phyloP scores from a whole-genome alignment of 2,113 vertebrate species.

The Colius striatus region DNA sequence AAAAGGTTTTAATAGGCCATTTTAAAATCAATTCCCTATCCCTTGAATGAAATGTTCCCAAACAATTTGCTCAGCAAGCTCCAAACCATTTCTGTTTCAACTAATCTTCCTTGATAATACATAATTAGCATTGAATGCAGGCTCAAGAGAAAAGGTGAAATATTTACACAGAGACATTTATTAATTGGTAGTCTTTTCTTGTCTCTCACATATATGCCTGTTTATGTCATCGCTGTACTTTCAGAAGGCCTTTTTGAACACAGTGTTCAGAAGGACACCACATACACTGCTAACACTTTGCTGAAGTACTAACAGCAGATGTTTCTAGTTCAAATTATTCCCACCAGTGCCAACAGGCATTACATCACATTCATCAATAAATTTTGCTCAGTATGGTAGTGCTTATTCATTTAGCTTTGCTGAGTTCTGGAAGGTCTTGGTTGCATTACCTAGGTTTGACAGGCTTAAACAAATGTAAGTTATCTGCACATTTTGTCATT shows the following conservation, averaged over 20 bases:
- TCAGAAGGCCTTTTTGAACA: background rate
- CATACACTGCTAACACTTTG: background rate
- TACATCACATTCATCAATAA: background rate
- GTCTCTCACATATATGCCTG: background rate
- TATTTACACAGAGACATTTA: background rate
- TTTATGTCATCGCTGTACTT: background rate
- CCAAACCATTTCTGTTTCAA: background rate
- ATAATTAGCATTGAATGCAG: background rate
- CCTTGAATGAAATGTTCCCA: background rate
- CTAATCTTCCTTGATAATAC: background rate
- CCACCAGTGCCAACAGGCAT: background rate
- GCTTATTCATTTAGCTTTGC: background rate
- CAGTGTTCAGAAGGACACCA: background rate
- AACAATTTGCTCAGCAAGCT: background rate
- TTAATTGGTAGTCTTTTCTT: background rate
- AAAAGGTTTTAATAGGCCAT: background rate
- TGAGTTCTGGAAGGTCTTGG: background rate
- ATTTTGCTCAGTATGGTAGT: background rate
- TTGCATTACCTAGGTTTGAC: background rate
- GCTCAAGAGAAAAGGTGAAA: background rate
- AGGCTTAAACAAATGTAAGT: background rate
- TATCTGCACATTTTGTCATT: background rate
- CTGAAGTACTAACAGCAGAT: background rate
- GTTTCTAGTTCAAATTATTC: background rate
- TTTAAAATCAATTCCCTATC: conserved; percentile 3